These are phyloP conservation scores for Sebastolobus alascanus DNA, from an alignment of 2,797 vertebrate genomes.

Conservation along the genomic window DNA sequence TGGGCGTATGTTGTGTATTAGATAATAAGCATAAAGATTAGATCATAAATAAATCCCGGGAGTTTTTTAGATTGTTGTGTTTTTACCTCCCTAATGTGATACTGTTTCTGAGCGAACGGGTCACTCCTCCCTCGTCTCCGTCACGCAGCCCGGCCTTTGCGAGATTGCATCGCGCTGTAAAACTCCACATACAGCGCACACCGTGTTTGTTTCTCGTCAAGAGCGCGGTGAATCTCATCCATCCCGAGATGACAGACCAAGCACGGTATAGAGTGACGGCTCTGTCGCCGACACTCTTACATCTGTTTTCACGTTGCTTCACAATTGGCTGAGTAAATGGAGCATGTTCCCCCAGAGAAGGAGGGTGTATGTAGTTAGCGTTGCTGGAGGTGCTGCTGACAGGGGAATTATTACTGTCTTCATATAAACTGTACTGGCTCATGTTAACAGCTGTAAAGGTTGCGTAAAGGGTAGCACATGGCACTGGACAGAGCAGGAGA, in stretches of 20 bases:
- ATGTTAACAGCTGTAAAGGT: constrained; percentile 38
- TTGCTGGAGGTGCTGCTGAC: constrained; percentile 53
- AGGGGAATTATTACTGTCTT: constrained; percentile 49
- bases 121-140: background rate
- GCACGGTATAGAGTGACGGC: constrained; percentile 24
- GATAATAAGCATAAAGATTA: background rate
- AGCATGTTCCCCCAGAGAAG: constrained; percentile 58
- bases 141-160: background rate
- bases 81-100: background rate
- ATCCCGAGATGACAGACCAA: constrained; percentile 52
- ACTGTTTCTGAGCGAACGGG: background rate
- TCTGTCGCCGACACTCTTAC: constrained; percentile 51
- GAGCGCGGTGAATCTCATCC: constrained; percentile 52
- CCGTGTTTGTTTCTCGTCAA: constrained; percentile 37
- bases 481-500: constrained; percentile 11
- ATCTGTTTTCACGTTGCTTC: constrained; percentile 52
- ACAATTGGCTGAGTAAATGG: constrained; percentile 58
- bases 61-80: background rate
- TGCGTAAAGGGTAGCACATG: constrained; percentile 7
- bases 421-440: constrained; percentile 8
- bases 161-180: constrained; percentile 20
- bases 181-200: background rate
- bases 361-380: constrained; percentile 47
- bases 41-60: background rate
- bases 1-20: background rate